A percentile compares a stretch with the other conserved stretches of the same genome.
These are phyloP conservation scores for Hemiprocne comata DNA, from an alignment of 2,113 vertebrate genomes.

Conservation along the genomic window DNA sequence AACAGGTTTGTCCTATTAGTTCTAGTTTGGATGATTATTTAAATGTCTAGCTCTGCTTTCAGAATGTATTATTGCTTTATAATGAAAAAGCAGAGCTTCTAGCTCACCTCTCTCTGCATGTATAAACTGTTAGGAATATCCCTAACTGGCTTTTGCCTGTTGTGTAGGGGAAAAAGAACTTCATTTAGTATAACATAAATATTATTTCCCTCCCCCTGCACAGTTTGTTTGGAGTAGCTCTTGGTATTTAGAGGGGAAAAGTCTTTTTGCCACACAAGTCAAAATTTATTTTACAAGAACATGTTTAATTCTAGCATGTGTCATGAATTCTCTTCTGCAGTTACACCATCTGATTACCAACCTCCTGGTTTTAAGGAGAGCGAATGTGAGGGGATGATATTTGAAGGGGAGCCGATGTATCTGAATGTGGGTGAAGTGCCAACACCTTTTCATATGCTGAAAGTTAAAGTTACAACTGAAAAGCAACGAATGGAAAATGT, in stretches of 20 bases:
- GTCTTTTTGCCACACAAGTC: neutral
- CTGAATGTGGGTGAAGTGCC: constrained; percentile 89
- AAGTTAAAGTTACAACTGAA: constrained; percentile 89
- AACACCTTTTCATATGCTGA: constrained; percentile 89
- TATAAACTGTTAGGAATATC: neutral
- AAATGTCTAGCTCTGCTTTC: neutral
- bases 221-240: neutral
- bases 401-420: constrained; percentile 84
- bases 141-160: neutral
- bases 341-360: constrained; percentile 92
- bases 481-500: constrained; percentile 85
- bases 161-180: neutral
- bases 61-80: neutral
- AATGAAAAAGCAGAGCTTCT: neutral
- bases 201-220: neutral
- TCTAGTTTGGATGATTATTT: neutral
- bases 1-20: neutral
- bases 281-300: neutral
- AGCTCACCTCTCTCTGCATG: neutral
- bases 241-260: neutral
- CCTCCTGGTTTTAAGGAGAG: constrained; percentile 93
- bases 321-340: constrained; percentile 64
- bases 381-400: constrained; percentile 76
- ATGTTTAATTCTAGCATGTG: neutral
- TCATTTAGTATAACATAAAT: neutral